Percentiles rank a stretch among this genome's conserved stretches.
Conservation (phyloP, 2,797 vertebrate species). For the Chiloscyllium punctatum region DNA sequence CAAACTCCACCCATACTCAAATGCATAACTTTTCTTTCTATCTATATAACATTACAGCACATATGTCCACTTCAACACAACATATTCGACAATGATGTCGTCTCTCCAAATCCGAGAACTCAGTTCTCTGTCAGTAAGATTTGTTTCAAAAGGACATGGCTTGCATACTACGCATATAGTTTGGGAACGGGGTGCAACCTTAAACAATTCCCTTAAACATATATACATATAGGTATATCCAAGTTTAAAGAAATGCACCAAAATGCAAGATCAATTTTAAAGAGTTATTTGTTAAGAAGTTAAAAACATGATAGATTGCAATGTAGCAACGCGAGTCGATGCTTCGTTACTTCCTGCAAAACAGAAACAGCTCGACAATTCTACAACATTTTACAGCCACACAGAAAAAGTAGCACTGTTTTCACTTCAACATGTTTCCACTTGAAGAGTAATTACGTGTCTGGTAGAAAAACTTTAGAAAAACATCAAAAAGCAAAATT, state of each 20-base stretch:
- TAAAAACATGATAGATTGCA: background rate
- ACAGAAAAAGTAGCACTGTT: background rate
- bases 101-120: background rate
- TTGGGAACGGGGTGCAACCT: background rate
- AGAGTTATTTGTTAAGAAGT: background rate
- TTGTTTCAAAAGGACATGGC: background rate
- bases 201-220: background rate
- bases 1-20: background rate
- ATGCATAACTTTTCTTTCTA: background rate
- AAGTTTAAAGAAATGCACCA: background rate
- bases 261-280: background rate
- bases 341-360: background rate
- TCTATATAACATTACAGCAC: background rate
- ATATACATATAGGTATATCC: background rate
- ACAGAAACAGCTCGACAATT: background rate
- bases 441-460: background rate
- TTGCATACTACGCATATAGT: background rate
- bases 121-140: background rate
- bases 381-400: background rate
- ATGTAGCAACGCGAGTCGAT: background rate
- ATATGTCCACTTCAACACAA: background rate
- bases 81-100: background rate
- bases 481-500: background rate
- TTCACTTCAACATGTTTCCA: background rate
- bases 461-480: background rate